phyloP scores from a whole-genome alignment of 1,140 invertebrate genomes.

The Rhysida immarginata region DNA sequence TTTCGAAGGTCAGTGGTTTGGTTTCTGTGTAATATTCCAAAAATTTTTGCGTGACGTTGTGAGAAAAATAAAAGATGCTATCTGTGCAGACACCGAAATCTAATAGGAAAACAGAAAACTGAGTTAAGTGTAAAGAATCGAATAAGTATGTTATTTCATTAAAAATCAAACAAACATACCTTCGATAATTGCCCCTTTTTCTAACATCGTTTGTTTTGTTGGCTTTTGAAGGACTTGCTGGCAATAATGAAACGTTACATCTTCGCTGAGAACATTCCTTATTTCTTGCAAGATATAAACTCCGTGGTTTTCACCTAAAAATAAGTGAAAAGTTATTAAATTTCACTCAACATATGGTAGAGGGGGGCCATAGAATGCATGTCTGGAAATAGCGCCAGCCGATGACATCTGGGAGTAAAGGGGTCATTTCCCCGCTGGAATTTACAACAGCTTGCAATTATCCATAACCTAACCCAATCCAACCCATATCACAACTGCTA shows the following conservation, averaged over 20 bases:
- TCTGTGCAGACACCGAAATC: constrained; percentile 29
- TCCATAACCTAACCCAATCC: no score
- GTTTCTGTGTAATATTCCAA: constrained; percentile 24
- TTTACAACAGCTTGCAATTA: no score
- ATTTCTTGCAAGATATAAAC: constrained; percentile 34
- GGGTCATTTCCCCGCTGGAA: no score
- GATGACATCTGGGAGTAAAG: no score
- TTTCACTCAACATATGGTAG: neutral
- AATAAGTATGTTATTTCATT: no score
- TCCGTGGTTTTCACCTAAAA: constrained; percentile 28
- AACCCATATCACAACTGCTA: no score
- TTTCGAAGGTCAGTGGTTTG: constrained; percentile 28
- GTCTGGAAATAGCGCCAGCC: no score
- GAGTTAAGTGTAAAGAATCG: no score
- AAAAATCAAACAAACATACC: no score
- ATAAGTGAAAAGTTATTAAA: constrained; percentile 24
- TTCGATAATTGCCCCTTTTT: constrained; percentile 25
- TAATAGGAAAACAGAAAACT: constrained; percentile 5
- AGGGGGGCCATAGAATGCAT: no score
- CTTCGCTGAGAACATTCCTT: constrained; percentile 8
- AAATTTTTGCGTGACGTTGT: constrained; percentile 26
- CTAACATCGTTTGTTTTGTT: constrained; percentile 24
- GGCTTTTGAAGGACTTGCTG: constrained; percentile 34
- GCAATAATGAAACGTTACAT: constrained; percentile 22
- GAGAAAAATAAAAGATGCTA: constrained; percentile 33